A percentile compares a stretch with the other conserved stretches of the same genome.
Conservation (phyloP, 35 echinoderm and acorn worm genomes). For the Ophiothrix spiculata region DNA sequence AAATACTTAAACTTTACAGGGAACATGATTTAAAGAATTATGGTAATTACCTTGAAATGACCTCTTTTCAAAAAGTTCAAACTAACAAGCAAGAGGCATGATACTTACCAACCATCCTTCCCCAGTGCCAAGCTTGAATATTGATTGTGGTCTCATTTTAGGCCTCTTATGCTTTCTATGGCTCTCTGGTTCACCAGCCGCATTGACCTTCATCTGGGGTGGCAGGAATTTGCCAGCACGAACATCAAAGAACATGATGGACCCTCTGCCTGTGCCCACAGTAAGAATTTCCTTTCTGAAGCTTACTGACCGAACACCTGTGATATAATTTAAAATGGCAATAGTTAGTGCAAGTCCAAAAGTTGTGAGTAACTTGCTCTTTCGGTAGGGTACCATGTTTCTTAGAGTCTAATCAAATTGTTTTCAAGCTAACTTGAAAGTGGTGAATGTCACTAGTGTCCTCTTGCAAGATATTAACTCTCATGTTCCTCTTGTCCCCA, state of each 20-base stretch:
- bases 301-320: slow-evolving; percentile 86
- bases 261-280: slow-evolving; percentile 76
- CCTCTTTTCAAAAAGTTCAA: no score
- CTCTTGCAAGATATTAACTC: no score
- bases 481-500: no score
- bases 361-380: neutral
- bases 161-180: neutral
- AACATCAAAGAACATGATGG: slow-evolving; percentile 89
- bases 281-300: slow-evolving; percentile 76
- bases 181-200: no score
- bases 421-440: no score
- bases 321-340: neutral
- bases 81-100: no score
- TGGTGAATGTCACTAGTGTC: no score
- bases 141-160: neutral
- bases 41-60: no score
- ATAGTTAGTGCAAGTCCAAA: neutral
- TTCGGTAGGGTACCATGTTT: neutral
- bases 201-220: neutral
- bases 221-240: slow-evolving; percentile 33
- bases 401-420: neutral
- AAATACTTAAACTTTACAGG: no score
- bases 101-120: slow-evolving; percentile 82
- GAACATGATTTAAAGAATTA: no score
- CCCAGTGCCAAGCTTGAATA: slow-evolving; percentile 41